Evolutionary conservation across 2,797 vertebrate genomes (phyloP), one percentile per base, ranked within the genome.

Genomic region (Lithobates sylvaticus): DNA sequence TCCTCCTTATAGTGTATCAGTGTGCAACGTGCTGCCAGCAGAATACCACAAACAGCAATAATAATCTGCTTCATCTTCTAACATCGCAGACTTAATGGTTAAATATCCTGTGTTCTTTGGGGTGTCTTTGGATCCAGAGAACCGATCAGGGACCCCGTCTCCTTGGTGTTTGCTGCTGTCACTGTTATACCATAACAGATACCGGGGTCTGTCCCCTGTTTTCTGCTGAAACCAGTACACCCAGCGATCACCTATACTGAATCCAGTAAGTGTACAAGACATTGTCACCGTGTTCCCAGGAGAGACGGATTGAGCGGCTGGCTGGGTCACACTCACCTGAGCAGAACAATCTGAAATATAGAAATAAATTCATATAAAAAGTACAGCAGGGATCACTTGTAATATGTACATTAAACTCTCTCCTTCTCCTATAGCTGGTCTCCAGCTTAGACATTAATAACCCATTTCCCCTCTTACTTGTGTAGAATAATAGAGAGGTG

Each of bases 121-220:
- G 50, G 71, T 84, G 77, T 70, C 27, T 1, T 69, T 70, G 16
- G 47, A 65, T 27, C 89, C 90, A 90, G 90, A 90, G 58, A 90
- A 92, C 85, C 91, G 89, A 15, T 65, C 72, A 8, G 81, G 72
- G 26, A 68, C 81, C 47, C 81, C 72, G 23, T 2, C 34, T 83
- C 81, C 81, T 39, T 76, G 68, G 75, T 86, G 50, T 81, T 76
- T 36, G 64, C 64, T 54, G 5, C 44, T n/a, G 58, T n/a, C 29
- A 75, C 23, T n/a, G 1, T 34, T 0, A 29, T 68, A 5, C 1
- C 10, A 27, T 58, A 88, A 70, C 5, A 83, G 39, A 72, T 74
- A 83, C 6, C 16, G 34, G 12, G 81, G 81, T 21, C 12, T 21
- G 21, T 67, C 64, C 36, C 36, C 81, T 65, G n/a, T 27, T 21